These are phyloP conservation scores for Schizotus pectinicornis DNA, from an alignment of 2,888 invertebrate genomes.

Conservation along the genomic window DNA sequence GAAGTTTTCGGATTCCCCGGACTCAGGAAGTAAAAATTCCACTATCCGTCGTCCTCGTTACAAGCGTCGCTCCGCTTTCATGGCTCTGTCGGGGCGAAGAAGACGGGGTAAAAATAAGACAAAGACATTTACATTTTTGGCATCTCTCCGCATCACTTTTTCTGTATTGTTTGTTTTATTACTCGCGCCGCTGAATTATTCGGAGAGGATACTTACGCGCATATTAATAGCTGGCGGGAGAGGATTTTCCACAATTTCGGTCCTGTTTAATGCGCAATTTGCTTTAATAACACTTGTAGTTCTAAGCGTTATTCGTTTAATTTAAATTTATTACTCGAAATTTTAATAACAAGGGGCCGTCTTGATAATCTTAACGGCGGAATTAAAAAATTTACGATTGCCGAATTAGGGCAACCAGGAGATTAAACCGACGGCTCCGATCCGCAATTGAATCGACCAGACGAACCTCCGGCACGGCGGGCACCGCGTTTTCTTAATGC, in stretches of 20 bases:
- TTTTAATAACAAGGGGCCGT: constrained; percentile 7
- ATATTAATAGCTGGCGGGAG: constrained; percentile 13
- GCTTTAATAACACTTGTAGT: constrained; percentile 18
- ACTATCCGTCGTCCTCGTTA: constrained; percentile 18
- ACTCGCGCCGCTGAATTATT: not conserved
- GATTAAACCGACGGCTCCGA: too few species aligned
- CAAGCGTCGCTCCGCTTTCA: constrained; percentile 11
- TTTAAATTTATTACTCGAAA: constrained; percentile 15
- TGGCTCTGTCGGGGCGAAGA: constrained; percentile 6
- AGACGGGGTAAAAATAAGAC: constrained; percentile 9
- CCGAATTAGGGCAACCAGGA: too few species aligned
- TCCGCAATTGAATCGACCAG: too few species aligned
- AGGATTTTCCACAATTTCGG: constrained; percentile 17
- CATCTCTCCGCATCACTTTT: constrained; percentile 11
- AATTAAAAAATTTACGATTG: too few species aligned
- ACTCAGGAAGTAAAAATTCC: constrained; percentile 15
- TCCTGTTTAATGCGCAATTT: constrained; percentile 19
- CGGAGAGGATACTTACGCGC: constrained; percentile 8
- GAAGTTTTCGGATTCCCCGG: too few species aligned
- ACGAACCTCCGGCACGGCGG: too few species aligned
- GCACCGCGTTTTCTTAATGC: too few species aligned
- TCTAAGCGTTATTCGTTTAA: constrained; percentile 18
- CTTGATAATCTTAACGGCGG: too few species aligned
- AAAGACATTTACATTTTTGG: constrained; percentile 17
- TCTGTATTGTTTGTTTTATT: constrained; percentile 15